Evolutionary conservation across 2,113 vertebrate species (phyloP), one percentile per base, ranked within the genome.

Genomic region (Tragulus kanchil): DNA sequence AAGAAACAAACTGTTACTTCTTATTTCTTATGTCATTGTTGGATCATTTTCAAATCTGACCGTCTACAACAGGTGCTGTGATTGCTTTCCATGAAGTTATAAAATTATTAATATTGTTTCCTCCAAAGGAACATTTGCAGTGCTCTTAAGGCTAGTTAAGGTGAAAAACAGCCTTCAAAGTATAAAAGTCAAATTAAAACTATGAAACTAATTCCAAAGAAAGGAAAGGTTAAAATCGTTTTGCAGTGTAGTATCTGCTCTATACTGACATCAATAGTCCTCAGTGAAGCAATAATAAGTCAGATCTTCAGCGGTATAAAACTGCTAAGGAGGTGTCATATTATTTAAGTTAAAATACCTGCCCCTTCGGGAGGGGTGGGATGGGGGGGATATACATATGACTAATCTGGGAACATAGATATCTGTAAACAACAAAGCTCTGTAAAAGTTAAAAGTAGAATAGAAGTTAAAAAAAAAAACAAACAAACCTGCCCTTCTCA

Each of bases 201-300:
- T 71, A 71, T 28, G 16, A 96, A 73, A 61, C 4, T 62, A 89
- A 75, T 92, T 89, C 54, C 36, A 65, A 92, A 78, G 36, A 92
- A 78, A 92, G 64, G 31, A 91, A 95, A 93, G 36, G 31, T 59
- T 54, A 89, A 90, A 94, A 85, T 62, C 92, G 8, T 73, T 84
- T 77, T 73, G 61, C 13, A 59, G 54, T 56, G 52, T 48, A 93
- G 59, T 48, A 19, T 69, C 77, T 89, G n/a, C 26, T 42, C 93
- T 48, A 45, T 15, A 85, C 77, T 19, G 45, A 95, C 59, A 25
- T 82, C 28, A 69, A 15, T 25, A 31, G 17, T 95, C 10, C 36
- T 90, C 45, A 84, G 36, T 75, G 25, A 83, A 65, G 42, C 61
- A 95, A 61, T 15, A 69, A 71, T 50, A 92, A 42, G 3, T 81